Percentiles rank a stretch among this genome's conserved stretches.
phyloP scores from a whole-genome alignment of 1,140 invertebrate genomes.

The Trialeurodes vaporariorum region DNA sequence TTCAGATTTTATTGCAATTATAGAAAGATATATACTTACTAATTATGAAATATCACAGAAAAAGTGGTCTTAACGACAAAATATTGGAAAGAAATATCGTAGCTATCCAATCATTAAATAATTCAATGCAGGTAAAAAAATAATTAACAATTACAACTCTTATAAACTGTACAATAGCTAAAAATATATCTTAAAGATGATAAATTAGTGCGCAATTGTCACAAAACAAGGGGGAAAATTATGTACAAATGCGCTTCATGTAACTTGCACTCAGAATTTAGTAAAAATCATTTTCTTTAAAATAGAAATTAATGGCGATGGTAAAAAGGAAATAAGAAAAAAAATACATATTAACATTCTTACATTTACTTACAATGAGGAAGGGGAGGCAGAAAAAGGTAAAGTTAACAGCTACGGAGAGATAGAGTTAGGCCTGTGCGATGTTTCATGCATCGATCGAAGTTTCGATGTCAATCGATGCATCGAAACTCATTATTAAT shows the following conservation, averaged over 20 bases:
- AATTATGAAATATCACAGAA: not conserved
- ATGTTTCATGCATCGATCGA: too few relatives aligned
- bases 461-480: too few relatives aligned
- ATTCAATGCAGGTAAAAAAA: not conserved
- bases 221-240: not conserved
- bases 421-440: too few relatives aligned
- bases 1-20: not conserved
- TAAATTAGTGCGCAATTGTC: not conserved
- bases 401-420: too few relatives aligned
- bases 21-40: not conserved
- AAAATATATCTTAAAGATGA: not conserved
- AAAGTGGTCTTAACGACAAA: not conserved
- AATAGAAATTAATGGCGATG: not conserved
- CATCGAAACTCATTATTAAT: too few relatives aligned
- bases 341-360: not conserved
- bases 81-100: conserved; percentile 1
- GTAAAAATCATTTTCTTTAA: too few relatives aligned
- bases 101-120: not conserved
- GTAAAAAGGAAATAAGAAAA: not conserved
- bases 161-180: not conserved
- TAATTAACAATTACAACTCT: not conserved
- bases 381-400: too few relatives aligned
- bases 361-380: not conserved
- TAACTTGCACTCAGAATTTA: not conserved
- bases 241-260: not conserved